Conservation (phyloP, 1,140 invertebrate genomes). For the Lepidostoma basale region DNA sequence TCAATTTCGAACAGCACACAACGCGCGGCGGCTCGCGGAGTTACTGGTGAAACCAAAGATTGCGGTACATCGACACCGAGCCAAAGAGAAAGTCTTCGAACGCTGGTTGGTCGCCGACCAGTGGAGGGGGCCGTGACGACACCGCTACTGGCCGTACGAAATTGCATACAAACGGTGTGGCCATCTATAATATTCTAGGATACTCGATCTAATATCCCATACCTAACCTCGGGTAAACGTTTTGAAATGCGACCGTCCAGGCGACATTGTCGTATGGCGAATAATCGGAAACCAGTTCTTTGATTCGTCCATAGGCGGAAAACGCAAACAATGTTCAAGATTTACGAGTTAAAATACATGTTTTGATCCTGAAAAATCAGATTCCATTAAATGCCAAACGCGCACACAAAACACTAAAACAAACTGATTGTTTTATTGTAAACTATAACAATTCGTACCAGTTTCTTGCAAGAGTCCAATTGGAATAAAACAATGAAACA, state of each 20-base stretch:
- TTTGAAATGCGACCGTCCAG: background rate
- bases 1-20: background rate
- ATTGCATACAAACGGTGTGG: background rate
- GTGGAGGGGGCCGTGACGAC: constrained; percentile 26
- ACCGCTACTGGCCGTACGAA: constrained; percentile 1
- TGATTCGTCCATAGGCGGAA: too few species aligned
- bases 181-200: constrained; percentile 20
- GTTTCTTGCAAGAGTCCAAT: too few species aligned
- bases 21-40: constrained; percentile 8
- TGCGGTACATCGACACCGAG: constrained; percentile 41
- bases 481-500: too few species aligned
- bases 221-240: background rate
- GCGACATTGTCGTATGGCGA: background rate
- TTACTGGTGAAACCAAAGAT: constrained; percentile 40
- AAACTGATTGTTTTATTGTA: too few species aligned
- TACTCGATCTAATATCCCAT: background rate
- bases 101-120: constrained; percentile 15
- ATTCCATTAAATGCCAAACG: too few species aligned
- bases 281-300: too few species aligned
- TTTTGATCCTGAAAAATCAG: too few species aligned
- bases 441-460: too few species aligned
- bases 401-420: too few species aligned
- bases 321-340: too few species aligned
- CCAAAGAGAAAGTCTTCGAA: constrained; percentile 42
- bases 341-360: too few species aligned